Conservation (phyloP, 2,797 vertebrate species). For the Sebastes trivittatus region DNA sequence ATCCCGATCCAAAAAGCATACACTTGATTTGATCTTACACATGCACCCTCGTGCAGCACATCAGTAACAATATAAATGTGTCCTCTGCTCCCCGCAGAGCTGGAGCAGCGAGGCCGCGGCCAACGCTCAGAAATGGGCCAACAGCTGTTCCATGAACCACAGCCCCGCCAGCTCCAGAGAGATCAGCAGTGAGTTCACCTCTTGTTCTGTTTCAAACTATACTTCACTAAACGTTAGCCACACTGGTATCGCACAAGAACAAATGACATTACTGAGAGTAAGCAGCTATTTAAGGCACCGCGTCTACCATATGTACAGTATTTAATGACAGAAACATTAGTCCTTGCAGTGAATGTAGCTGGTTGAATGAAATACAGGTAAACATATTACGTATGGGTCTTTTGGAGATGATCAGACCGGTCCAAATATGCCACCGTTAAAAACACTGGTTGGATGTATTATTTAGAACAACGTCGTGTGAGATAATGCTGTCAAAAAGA, state of each 20-base stretch:
- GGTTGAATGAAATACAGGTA: too few species aligned
- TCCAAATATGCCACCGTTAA: not conserved
- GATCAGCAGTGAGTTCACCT: conserved; percentile 45
- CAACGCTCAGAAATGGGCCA: conserved; percentile 64
- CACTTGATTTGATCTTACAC: not conserved
- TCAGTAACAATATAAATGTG: not conserved
- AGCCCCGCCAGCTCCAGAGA: conserved; percentile 29
- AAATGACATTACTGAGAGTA: not conserved
- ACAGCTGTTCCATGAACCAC: conserved; percentile 58
- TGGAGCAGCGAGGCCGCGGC: conserved; percentile 61
- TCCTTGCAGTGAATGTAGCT: not conserved
- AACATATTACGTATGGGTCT: not conserved
- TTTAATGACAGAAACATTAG: not conserved
- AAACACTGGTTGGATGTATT: too few species aligned
- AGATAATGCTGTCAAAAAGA: too few species aligned
- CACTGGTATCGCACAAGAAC: not conserved
- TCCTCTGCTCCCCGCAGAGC: conserved; percentile 44
- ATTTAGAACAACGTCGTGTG: too few species aligned
- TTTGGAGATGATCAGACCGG: not conserved
- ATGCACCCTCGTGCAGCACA: not conserved
- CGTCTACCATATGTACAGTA: too few species aligned
- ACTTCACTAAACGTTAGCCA: not conserved
- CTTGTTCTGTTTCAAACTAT: not conserved
- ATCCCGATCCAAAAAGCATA: not conserved
- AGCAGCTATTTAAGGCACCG: not conserved